A percentile compares a stretch with the other conserved stretches of the same genome.
Evolutionary conservation across 1,140 invertebrate genomes (phyloP).

Genomic region (Solenopsis fugax): DNA sequence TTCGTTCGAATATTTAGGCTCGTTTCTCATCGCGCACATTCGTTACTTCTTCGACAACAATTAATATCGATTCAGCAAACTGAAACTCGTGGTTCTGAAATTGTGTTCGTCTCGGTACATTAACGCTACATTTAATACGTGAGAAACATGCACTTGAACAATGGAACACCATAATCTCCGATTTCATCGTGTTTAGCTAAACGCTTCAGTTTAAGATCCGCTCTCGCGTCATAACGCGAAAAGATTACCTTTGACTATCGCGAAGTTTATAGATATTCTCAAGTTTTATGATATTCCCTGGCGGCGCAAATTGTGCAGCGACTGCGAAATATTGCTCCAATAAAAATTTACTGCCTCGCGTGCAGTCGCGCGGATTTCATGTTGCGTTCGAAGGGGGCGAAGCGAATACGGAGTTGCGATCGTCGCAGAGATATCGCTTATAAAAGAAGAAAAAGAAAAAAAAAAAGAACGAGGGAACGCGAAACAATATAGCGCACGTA

Average conservation of each 20-base stretch:
- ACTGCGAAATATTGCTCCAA: slow-evolving; percentile 28
- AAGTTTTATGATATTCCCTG: slow-evolving; percentile 13
- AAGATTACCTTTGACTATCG: slow-evolving; percentile 37
- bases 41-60: background rate
- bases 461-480: background rate
- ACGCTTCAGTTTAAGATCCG: background rate
- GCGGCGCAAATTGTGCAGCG: slow-evolving; percentile 6
- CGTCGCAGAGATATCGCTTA: background rate
- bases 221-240: background rate
- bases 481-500: slow-evolving; percentile 24
- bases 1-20: slow-evolving; percentile 24
- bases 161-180: background rate
- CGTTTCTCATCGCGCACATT: background rate
- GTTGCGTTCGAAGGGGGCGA: slow-evolving; percentile 27
- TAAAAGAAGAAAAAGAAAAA: background rate
- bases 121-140: background rate
- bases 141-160: background rate
- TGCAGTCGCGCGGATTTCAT: background rate
- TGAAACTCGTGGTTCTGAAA: background rate
- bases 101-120: background rate
- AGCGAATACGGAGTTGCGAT: background rate
- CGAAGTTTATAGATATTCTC: slow-evolving; percentile 40
- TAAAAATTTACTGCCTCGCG: slow-evolving; percentile 46
- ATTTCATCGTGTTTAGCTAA: background rate
- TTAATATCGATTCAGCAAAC: background rate